These are phyloP conservation scores for Drosophila baimaii DNA, from an alignment of 1,140 invertebrate species.

Conservation along the genomic window DNA sequence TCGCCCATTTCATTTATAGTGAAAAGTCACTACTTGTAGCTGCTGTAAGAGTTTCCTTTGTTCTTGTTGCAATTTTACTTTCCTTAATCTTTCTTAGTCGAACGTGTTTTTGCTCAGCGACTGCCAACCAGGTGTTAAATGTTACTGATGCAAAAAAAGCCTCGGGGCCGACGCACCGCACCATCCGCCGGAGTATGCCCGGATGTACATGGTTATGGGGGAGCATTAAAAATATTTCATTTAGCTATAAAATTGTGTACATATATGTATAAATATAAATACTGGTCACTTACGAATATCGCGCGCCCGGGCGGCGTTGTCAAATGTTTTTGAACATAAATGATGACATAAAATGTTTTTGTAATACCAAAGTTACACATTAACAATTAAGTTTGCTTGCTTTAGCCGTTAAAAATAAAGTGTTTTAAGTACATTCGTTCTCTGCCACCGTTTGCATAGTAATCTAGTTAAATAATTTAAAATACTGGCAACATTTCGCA, in stretches of 20 bases:
- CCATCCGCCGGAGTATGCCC: slow-evolving; percentile 36
- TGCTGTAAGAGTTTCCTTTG: slow-evolving; percentile 54
- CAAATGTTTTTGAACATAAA: slow-evolving; percentile 63
- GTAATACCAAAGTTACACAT: slow-evolving; percentile 21
- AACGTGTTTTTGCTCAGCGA: slow-evolving; percentile 38
- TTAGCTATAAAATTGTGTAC: slow-evolving; percentile 79
- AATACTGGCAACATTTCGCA: slow-evolving; percentile 67
- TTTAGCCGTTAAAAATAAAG: slow-evolving; percentile 52
- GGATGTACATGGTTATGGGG: slow-evolving; percentile 16
- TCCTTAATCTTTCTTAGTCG: slow-evolving; percentile 21
- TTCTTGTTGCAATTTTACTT: slow-evolving; percentile 20
- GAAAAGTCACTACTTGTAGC: slow-evolving; percentile 69
- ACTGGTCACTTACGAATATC: slow-evolving; percentile 76
- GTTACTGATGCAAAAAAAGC: slow-evolving; percentile 50
- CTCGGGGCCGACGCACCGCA: slow-evolving; percentile 50
- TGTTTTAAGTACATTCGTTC: slow-evolving; percentile 75
- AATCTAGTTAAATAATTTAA: slow-evolving; percentile 60
- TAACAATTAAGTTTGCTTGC: slow-evolving; percentile 40
- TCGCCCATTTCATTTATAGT: slow-evolving; percentile 51
- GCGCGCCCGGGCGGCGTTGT: slow-evolving; percentile 61
- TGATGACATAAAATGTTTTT: slow-evolving; percentile 51
- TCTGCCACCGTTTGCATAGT: slow-evolving; percentile 29
- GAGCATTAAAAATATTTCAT: slow-evolving; percentile 67
- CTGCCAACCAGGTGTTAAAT: slow-evolving; percentile 36
- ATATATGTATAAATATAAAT: slow-evolving; percentile 80